A percentile compares a stretch with the other conserved stretches of the same genome.
These are phyloP conservation scores for Balaeniceps rex DNA, from an alignment of 2,113 vertebrate genomes.

Conservation along the genomic window DNA sequence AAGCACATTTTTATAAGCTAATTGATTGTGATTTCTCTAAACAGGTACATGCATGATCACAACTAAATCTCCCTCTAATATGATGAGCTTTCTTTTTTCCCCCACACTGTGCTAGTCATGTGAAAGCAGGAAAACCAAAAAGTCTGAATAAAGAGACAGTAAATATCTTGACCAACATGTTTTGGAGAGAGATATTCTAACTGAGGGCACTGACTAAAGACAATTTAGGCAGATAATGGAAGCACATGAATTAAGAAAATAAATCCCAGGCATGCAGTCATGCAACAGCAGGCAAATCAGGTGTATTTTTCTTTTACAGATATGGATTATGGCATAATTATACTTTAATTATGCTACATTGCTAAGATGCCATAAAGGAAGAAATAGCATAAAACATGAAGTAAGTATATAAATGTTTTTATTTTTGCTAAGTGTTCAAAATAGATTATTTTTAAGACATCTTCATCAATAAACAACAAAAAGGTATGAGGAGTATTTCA, in stretches of 20 bases:
- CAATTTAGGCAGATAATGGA: background rate
- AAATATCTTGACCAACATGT: background rate
- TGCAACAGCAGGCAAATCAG: background rate
- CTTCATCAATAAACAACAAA: background rate
- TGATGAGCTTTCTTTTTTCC: background rate
- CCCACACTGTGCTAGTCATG: background rate
- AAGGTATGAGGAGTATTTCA: background rate
- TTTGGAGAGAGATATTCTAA: background rate
- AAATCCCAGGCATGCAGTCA: constrained; percentile 24
- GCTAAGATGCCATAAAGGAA: constrained; percentile 1
- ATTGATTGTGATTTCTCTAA: background rate
- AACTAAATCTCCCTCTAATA: background rate
- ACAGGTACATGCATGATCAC: background rate
- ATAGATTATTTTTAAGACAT: background rate
- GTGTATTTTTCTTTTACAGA: background rate
- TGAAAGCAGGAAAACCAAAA: background rate
- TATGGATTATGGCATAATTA: background rate
- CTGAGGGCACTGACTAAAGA: background rate
- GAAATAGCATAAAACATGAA: constrained; percentile 77
- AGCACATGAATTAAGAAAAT: background rate
- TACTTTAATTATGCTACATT: background rate
- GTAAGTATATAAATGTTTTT: background rate
- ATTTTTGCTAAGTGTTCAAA: background rate
- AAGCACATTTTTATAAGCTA: background rate
- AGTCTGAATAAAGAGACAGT: background rate